These are phyloP conservation scores for Patella pellucida DNA, from an alignment of 2,888 invertebrate genomes.

Conservation along the genomic window DNA sequence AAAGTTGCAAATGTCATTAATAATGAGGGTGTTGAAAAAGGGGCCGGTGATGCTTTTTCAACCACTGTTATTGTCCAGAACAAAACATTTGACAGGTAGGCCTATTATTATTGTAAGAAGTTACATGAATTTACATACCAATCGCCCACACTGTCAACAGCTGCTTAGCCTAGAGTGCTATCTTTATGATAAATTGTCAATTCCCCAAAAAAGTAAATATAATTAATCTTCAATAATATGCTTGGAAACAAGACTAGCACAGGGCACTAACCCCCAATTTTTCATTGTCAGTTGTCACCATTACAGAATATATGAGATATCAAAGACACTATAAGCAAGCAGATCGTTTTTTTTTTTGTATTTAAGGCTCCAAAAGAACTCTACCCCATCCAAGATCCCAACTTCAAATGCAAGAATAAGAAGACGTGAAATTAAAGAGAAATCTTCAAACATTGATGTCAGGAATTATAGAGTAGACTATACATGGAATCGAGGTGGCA, in stretches of 20 bases:
- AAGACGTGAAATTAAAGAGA: background rate
- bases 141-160: background rate
- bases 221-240: too few relatives aligned
- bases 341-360: too few relatives aligned
- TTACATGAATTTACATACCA: too few relatives aligned
- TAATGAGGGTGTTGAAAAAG: background rate
- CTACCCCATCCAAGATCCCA: slow-evolving; percentile 15
- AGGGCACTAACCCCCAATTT: too few relatives aligned
- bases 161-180: too few relatives aligned
- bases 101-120: too few relatives aligned
- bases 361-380: background rate
- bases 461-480: slow-evolving; percentile 63
- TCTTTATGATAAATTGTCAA: background rate
- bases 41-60: background rate
- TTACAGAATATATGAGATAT: too few relatives aligned
- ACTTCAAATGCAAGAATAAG: background rate
- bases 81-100: too few relatives aligned
- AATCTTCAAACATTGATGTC: slow-evolving; percentile 39
- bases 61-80: too few relatives aligned
- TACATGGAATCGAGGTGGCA: slow-evolving; percentile 67
- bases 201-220: too few relatives aligned
- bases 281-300: too few relatives aligned
- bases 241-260: background rate
- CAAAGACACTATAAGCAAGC: too few relatives aligned
- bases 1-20: background rate